These are phyloP conservation scores for Mirza zaza DNA, from an alignment of 2,113 vertebrate species.

Conservation along the genomic window DNA sequence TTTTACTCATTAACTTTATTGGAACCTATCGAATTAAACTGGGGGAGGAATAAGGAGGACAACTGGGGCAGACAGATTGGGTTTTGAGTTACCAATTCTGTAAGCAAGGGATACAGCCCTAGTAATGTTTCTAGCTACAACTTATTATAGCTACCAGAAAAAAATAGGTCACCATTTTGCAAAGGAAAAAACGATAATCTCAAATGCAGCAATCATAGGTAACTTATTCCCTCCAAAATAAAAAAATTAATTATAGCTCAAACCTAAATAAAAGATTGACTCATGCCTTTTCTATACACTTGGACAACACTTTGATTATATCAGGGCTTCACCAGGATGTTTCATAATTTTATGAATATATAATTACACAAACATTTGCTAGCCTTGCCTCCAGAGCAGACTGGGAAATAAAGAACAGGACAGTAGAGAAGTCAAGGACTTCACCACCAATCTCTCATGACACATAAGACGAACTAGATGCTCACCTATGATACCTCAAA, in stretches of 20 bases:
- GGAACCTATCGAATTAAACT: conserved; percentile 52
- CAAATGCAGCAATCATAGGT: background rate
- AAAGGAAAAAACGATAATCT: conserved; percentile 36
- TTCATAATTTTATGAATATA: background rate
- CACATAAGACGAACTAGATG: background rate
- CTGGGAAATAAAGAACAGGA: background rate
- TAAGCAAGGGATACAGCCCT: background rate
- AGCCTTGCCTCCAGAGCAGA: background rate
- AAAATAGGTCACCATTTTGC: conserved; percentile 25
- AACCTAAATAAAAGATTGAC: conserved; percentile 25
- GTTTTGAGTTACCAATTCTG: conserved; percentile 42
- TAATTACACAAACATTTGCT: background rate
- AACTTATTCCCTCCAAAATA: conserved; percentile 42
- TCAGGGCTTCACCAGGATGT: background rate
- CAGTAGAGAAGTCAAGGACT: background rate
- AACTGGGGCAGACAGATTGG: background rate
- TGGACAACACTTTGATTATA: background rate
- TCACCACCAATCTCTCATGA: background rate
- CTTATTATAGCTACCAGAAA: background rate
- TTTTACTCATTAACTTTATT: conserved; percentile 62
- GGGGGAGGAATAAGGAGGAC: background rate
- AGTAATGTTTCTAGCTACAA: background rate
- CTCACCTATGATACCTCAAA: background rate
- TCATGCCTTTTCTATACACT: background rate
- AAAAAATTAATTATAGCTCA: conserved; percentile 43